These are phyloP conservation scores for Uria lomvia DNA, from an alignment of 2,113 vertebrate genomes.

Conservation along the genomic window DNA sequence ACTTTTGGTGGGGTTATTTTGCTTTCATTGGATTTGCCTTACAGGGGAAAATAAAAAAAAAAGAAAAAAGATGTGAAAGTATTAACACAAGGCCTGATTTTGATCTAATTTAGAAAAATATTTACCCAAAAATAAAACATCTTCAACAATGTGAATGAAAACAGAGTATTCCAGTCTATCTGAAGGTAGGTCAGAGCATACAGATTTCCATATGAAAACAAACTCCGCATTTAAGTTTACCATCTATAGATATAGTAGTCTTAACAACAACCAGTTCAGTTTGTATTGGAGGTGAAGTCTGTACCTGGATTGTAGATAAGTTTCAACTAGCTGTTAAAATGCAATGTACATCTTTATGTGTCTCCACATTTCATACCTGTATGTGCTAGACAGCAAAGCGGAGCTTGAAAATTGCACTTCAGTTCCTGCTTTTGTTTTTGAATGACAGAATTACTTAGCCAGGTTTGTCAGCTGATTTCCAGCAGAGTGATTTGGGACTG, in stretches of 20 bases:
- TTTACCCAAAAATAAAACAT: background rate
- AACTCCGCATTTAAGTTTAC: background rate
- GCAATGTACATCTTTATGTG: background rate
- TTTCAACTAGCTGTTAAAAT: background rate
- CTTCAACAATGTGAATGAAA: background rate
- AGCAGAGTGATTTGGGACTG: background rate
- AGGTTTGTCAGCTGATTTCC: background rate
- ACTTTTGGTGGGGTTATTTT: background rate
- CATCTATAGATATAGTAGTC: background rate
- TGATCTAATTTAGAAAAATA: background rate
- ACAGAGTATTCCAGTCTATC: background rate
- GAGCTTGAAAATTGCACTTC: background rate
- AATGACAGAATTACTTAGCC: background rate
- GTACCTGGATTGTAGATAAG: background rate
- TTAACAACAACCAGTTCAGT: background rate
- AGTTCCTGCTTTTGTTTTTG: background rate
- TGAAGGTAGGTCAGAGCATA: background rate
- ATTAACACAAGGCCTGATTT: background rate
- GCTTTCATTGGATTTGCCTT: accelerated
- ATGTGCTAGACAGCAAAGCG: background rate
- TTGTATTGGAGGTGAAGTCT: background rate
- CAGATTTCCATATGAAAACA: background rate
- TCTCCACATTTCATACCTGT: background rate
- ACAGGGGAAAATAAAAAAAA: accelerated
- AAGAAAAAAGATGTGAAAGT: accelerated